A percentile compares a stretch with the other conserved stretches of the same genome.
phyloP scores from a whole-genome alignment of 2,888 invertebrate species.

The Thera obeliscata region DNA sequence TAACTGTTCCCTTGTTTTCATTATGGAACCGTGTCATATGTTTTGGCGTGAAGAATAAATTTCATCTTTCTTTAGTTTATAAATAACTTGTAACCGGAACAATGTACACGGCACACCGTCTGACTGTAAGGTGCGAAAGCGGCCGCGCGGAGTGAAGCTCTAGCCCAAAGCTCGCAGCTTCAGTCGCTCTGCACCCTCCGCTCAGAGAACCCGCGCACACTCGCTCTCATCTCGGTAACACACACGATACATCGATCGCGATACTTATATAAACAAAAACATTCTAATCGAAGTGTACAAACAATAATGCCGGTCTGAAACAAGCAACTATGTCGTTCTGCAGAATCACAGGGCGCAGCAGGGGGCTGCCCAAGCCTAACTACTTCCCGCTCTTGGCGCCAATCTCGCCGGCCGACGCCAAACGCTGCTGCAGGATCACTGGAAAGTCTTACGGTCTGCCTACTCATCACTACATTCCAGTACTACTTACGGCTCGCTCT shows the following conservation, averaged over 20 bases:
- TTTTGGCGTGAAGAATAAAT: constrained; percentile 72
- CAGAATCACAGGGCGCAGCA: constrained; percentile 91
- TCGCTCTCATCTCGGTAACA: constrained; percentile 56
- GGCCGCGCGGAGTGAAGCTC: constrained; percentile 59
- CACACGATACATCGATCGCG: constrained; percentile 55
- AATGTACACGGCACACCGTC: constrained; percentile 77
- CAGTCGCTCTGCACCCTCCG: constrained; percentile 71
- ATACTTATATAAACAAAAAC: constrained; percentile 45
- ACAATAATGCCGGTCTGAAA: constrained; percentile 75
- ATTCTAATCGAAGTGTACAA: constrained; percentile 48
- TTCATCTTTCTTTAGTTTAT: constrained; percentile 77
- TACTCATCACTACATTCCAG: constrained; percentile 92
- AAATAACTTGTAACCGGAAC: constrained; percentile 82
- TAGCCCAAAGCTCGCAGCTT: constrained; percentile 51
- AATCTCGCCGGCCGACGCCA: constrained; percentile 92
- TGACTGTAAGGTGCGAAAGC: constrained; percentile 77
- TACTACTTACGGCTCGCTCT: constrained; percentile 83
- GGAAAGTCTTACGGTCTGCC: constrained; percentile 90
- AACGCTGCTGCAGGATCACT: constrained; percentile 91
- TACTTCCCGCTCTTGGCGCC: constrained; percentile 92
- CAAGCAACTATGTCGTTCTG: constrained; percentile 87
- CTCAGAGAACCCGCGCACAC: constrained; percentile 63
- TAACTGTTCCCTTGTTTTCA: constrained; percentile 59
- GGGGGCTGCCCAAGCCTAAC: constrained; percentile 91
- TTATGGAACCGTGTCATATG: constrained; percentile 75